Base-by-base conservation (phyloP, 2,797 vertebrate genomes). In the Sitta carolinensis region DNA sequence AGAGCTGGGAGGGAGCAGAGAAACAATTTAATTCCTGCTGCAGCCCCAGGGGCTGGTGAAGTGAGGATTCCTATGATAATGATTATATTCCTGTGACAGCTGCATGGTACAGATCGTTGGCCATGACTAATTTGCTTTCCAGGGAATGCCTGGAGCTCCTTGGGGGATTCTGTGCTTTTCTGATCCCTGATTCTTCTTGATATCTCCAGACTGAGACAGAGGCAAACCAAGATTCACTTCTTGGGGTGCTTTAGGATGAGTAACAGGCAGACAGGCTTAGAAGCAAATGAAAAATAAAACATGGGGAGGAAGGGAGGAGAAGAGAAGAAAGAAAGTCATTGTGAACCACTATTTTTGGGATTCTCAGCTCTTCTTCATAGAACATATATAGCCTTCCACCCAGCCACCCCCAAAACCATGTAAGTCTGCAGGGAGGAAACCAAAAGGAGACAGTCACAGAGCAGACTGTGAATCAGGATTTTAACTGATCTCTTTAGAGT, bases 111-210 rank as follows among this genome's bases (percentile, higher is more conserved):
- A 34, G 62, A 88, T 90, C 68, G 51, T 91, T 91, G 82, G 34
- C 66, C 66, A 67, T 81, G 76, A 93, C 84, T 96, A 91, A 91
- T 91, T 93, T 76, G 30, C 79, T 94, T 95, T 92, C 90, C 62
- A 91, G 90, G 91, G 94, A 93, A 91, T 52, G 76, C 58, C 91
- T 92, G 72, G 66, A 95, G 73, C 15, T 84, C 58, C 40, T 29
- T 85, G 36, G 32, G 36, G 82, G 29, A 42, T 66, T 75, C 87
- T 90, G 36, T 87, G 38, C 57, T 90, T 86, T 79, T 79, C 73
- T 89, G 29, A 54, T 84, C 54, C 68, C 87, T 80, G 47, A 75
- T 91, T 87, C 36, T 75, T 90, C 72, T 66, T 85, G 81, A 34
- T 91, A 52, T 52, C 51, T 74, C 61, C 61, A 51, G n/a, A 42